Evolutionary conservation across 2,888 invertebrate species (phyloP), one percentile per base, ranked within the genome.

Genomic region (Spialia ferax): DNA sequence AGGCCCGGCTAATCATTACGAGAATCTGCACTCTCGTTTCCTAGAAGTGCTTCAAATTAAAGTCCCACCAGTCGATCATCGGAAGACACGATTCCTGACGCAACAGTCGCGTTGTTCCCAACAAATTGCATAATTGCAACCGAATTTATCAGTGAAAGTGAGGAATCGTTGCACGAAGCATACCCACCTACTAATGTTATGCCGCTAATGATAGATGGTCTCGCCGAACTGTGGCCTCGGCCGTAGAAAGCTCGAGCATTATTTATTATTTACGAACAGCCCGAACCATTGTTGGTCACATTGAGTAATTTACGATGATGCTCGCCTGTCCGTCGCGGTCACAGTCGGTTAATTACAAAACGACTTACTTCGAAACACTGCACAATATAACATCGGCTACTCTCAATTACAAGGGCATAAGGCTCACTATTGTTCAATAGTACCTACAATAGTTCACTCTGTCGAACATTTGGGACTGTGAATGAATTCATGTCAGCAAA

Each of bases 91-190:
- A 74, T 68, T 75, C 71, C 61, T 75, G 76, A 78, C 75, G 76
- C 75, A 77, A 64, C 63, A 64, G 57, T 64, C 73, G 68, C 48
- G 61, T 68, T 73, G 71, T 75, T 77, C 78, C 81, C 78, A 75
- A 77, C 80, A 85, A 85, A 88, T 91, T 89, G 84, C 87, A 86
- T 89, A 91, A 91, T 87, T 85, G 83, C 77, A 77, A 79, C 80
- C 82, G 79, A 87, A 86, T 85, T 84, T 83, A 88, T 85, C 81
- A 85, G 91, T 86, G 92, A 92, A 92, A 92, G 92, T 89, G 84
- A 81, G 80, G 85, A 87, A 86, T 87, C 80, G 81, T 78, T 85
- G 84, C 87, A 85, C 84, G 83, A 84, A 81, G 77, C 13, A 23
- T 50, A 55, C 54, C 23, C 15, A 56, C 75, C 75, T 85, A 80